Base-by-base conservation (phyloP, 2,888 invertebrate species). In the Neria commutata region DNA sequence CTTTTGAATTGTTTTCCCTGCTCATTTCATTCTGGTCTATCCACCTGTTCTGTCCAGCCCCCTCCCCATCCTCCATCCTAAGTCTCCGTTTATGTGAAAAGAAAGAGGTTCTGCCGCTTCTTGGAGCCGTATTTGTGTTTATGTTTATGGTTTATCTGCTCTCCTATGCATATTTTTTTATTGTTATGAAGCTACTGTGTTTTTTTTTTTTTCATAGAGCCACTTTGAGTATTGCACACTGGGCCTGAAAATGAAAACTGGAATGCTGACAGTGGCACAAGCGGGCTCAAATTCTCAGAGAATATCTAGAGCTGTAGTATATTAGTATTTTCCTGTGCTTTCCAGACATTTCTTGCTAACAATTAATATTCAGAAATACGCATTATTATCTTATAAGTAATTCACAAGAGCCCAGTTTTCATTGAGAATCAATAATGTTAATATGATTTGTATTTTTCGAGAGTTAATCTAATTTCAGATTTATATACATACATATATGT, bases 91-190 rank as follows among this genome's bases (percentile, higher is more conserved):
- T 8, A 48, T 59, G 54, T 40, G 54, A 56, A 45, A 50, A 57
- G 55, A 55, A 60, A 56, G 56, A 56, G 29, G 54, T 60, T 50
- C 55, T 55, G 42, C 55, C 54, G 45, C 51, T 47, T 60, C 45
- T 26, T 40, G 40, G 19, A 40, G 24, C 33, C 45, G 47, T n/a
- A 25, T 26, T 68, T 68, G 62, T 68, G 71, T 67, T 72, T 65
- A 66, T 66, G 66, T 65, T 69, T 71, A 74, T 73, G 71, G 60
- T 72, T 62, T 64, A n/a, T n/a, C n/a, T n/a, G n/a, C n/a, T n/a
- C n/a, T n/a, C n/a, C n/a, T 60, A 61, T 67, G 66, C 66, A 72
- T 70, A 67, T 72, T 65, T 68, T 69, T 70, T 71, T 69, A 61
- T 68, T 68, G 59, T 61, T 66, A 64, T 61, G 58, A 60, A 60